A percentile compares a stretch with the other conserved stretches of the same genome.
These are phyloP conservation scores for Oscarella lobularis DNA, from an alignment of 37 sponge, comb jelly and placozoan species.

Conservation along the genomic window DNA sequence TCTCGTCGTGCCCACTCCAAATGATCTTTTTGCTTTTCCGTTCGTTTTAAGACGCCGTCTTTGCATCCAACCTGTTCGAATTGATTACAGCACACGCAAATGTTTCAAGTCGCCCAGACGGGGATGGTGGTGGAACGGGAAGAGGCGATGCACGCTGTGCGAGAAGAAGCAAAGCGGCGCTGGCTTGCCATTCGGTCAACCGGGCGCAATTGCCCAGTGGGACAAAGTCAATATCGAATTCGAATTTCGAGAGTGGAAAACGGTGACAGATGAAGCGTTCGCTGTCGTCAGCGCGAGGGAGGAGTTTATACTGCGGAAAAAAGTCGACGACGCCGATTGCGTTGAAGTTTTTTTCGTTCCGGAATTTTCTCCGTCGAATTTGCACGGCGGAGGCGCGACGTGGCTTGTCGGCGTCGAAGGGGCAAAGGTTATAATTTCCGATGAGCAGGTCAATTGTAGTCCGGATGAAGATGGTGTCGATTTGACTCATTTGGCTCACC, in stretches of 20 bases:
- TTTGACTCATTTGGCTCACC: not conserved
- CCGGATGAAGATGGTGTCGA: not conserved
- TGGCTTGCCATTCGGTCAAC: not conserved
- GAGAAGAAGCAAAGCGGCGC: not conserved
- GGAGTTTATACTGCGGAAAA: not conserved
- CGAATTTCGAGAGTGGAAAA: not conserved
- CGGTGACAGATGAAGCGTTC: not conserved
- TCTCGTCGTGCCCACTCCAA: too few species aligned
- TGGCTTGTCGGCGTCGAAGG: not conserved
- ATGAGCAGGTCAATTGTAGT: not conserved
- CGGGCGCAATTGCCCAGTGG: not conserved
- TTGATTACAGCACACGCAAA: not conserved
- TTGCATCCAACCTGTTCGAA: conserved; percentile 2
- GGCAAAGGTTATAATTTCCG: not conserved
- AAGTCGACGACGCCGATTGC: not conserved
- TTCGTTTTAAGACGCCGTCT: not conserved
- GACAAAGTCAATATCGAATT: not conserved
- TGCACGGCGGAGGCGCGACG: conserved; percentile 2
- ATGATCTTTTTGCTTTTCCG: not conserved
- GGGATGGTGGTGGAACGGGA: not conserved
- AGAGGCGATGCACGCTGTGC: not conserved
- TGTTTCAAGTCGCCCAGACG: not conserved
- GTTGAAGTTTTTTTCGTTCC: not conserved
- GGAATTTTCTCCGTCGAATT: not conserved
- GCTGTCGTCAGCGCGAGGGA: not conserved